These are phyloP conservation scores for Drosophila nigricruria DNA, from an alignment of 2,888 invertebrate species.

Conservation along the genomic window DNA sequence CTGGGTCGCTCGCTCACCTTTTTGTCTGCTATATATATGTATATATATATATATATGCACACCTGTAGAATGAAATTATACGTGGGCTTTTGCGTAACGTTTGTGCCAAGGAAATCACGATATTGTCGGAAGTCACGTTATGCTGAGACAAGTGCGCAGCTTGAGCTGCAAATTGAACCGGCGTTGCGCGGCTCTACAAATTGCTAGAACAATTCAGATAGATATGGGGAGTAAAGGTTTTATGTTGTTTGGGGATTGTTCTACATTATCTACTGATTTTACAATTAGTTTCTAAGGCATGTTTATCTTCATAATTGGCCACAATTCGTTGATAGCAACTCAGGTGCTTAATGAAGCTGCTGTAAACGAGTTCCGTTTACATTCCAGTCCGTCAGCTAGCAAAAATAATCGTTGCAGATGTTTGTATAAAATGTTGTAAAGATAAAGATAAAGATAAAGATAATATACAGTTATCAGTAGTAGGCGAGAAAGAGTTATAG, in stretches of 20 bases:
- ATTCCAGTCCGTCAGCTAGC: no score
- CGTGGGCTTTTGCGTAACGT: neutral
- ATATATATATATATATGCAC: neutral
- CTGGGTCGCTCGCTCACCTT: slow-evolving; percentile 13
- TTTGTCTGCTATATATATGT: neutral
- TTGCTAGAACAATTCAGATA: neutral
- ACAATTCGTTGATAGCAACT: neutral
- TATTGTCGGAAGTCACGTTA: slow-evolving; percentile 8
- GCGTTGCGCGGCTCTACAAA: neutral
- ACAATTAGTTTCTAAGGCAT: neutral
- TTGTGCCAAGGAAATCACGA: slow-evolving; percentile 1
- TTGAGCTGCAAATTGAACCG: neutral
- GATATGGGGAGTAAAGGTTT: no score
- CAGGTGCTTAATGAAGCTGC: neutral
- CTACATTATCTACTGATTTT: neutral
- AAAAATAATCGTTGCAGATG: neutral
- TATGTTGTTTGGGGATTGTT: no score
- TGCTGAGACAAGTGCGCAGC: neutral
- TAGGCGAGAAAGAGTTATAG: neutral
- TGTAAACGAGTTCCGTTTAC: neutral
- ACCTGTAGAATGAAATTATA: neutral
- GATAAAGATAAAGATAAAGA: slow-evolving; percentile 2
- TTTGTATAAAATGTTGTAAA: neutral
- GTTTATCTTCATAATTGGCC: neutral
- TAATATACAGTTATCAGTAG: neutral